Percentiles rank a stretch among this genome's conserved stretches.
Evolutionary conservation across 2,797 vertebrate genomes (phyloP).

Genomic region (Erpetoichthys calabaricus): DNA sequence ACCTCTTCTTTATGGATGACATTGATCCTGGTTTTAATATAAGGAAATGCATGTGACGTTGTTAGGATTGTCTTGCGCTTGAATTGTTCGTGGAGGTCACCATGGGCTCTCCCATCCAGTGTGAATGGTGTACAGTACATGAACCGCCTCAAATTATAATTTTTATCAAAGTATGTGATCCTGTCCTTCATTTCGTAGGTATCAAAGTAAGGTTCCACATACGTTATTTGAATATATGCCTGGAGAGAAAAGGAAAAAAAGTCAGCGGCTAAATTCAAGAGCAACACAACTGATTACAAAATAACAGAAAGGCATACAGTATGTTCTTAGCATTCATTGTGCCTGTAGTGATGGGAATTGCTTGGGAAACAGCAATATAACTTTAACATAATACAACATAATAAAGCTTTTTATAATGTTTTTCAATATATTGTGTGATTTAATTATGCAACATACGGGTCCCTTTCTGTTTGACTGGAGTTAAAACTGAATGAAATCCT

Average conservation of each 20-base stretch:
- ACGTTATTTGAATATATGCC: constrained; percentile 95
- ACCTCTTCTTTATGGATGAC: constrained; percentile 97
- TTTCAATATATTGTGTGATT: too few species aligned
- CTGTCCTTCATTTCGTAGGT: constrained; percentile 98
- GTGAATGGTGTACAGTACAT: constrained; percentile 98
- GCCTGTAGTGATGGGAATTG: too few species aligned
- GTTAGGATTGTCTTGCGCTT: constrained; percentile 95
- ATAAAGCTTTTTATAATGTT: too few species aligned
- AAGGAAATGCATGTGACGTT: constrained; percentile 90
- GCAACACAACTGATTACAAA: background rate
- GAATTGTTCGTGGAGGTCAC: constrained; percentile 90
- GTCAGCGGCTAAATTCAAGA: background rate
- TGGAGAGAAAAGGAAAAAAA: constrained; percentile 22
- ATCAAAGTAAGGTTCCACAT: constrained; percentile 93
- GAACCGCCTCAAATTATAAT: constrained; percentile 91
- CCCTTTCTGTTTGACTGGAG: too few species aligned
- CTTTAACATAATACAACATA: too few species aligned
- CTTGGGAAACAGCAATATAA: too few species aligned
- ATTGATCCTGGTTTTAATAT: constrained; percentile 96
- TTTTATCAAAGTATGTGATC: constrained; percentile 97
- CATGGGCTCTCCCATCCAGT: constrained; percentile 85
- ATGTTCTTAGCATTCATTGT: too few species aligned
- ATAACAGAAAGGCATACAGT: too few species aligned
- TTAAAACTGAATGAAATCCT: too few species aligned
- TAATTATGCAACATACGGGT: too few species aligned